phyloP scores from a whole-genome alignment of 2,888 invertebrate genomes.

The Campopleginae sp. region DNA sequence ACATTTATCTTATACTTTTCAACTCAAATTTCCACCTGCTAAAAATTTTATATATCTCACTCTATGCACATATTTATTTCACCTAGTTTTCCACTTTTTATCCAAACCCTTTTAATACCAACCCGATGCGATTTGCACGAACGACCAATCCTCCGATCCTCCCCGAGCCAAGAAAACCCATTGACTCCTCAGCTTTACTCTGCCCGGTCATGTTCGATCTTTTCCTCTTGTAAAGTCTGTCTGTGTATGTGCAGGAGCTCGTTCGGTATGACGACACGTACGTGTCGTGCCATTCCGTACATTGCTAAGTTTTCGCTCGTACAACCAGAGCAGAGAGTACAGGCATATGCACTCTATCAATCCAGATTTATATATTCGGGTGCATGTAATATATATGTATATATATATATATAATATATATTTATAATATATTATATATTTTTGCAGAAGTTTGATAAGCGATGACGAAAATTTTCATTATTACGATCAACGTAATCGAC shows the following conservation, averaged over 20 bases:
- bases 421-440: no score
- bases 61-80: background rate
- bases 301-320: slow-evolving; percentile 41
- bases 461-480: background rate
- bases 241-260: no score
- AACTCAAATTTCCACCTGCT: background rate
- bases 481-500: background rate
- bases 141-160: slow-evolving; percentile 42
- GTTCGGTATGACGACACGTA: no score
- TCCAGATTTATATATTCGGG: background rate
- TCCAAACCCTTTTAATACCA: slow-evolving; percentile 42
- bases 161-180: slow-evolving; percentile 15
- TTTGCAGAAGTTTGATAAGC: background rate
- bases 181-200: slow-evolving; percentile 14
- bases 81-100: slow-evolving; percentile 5
- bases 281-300: slow-evolving; percentile 17
- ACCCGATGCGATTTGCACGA: slow-evolving; percentile 63
- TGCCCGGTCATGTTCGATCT: slow-evolving; percentile 36
- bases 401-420: background rate
- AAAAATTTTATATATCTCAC: background rate
- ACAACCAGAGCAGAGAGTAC: slow-evolving; percentile 35
- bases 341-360: slow-evolving; percentile 26
- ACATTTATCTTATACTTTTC: background rate
- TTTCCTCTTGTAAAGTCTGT: slow-evolving; percentile 51
- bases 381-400: background rate